Percentiles rank a stretch among this genome's conserved stretches.
phyloP scores from a whole-genome alignment of 2,113 vertebrate genomes.

The Equus quagga region DNA sequence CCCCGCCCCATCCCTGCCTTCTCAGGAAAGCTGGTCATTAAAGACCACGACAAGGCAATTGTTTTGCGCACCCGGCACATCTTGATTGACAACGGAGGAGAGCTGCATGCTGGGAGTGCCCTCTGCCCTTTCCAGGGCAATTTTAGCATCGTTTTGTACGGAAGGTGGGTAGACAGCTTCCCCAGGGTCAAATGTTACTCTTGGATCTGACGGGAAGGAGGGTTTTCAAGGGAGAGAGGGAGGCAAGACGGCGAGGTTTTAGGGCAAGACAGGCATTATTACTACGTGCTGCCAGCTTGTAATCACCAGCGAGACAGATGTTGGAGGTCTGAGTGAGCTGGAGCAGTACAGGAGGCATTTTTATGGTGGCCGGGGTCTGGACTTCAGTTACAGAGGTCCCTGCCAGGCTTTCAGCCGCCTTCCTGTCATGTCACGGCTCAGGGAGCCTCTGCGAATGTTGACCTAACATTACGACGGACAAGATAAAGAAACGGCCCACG shows the following conservation, averaged over 20 bases:
- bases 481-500: background rate
- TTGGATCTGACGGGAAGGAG: background rate
- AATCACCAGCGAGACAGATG: fast-evolving
- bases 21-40: conserved; percentile 95
- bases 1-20: background rate
- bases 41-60: conserved; percentile 90
- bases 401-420: background rate
- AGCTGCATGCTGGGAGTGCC: conserved; percentile 94
- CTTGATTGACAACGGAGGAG: conserved; percentile 93
- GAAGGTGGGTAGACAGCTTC: conserved; percentile 88
- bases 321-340: fast-evolving
- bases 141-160: conserved; percentile 93
- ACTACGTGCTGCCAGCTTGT: fast-evolving
- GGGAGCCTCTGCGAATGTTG: background rate
- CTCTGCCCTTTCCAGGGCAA: conserved; percentile 95
- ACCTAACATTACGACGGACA: background rate
- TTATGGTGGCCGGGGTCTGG: no score
- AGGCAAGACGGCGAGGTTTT: background rate
- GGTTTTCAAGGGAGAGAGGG: background rate
- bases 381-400: no score
- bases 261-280: fast-evolving
- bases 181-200: fast-evolving
- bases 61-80: conserved; percentile 93
- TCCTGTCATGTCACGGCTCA: background rate
- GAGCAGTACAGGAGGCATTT: fast-evolving